Evolutionary conservation across 2,888 invertebrate species (phyloP), one percentile per base, ranked within the genome.

Genomic region (Cinara cedri): DNA sequence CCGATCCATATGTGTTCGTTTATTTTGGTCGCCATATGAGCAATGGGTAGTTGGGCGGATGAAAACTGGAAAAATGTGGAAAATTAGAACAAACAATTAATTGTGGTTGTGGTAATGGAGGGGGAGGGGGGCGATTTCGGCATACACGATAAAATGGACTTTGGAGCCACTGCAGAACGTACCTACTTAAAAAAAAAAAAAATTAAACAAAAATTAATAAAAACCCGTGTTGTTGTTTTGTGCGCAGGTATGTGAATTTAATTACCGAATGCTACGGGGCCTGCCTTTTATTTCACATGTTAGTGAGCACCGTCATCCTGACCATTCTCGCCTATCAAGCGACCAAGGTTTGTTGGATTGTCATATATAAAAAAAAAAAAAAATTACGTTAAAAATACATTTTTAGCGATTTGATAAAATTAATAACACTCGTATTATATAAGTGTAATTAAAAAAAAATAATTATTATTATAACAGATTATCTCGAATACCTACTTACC

Each of bases 281-380:
- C n/a, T 93, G 93, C 55, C 87, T 95, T 21, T 86, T 95, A 66
- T 88, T 94, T 80, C 94, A 94, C 86, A 94, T 95, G 94, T 87
- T 94, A 85, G 91, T 92, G 26, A 91, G 94, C 0, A 94, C 94
- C 2, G 93, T 95, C 82, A 93, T 91, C 57, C 87, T 95, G 49
- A 95, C 94, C 19, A 88, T 94, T 51, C 87, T 94, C 82, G 94
- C 94, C 19, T 95, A 94, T 84, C 94, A 94, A 86, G 94, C 94
- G 6, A 94, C 94, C 1, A 93, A 93, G 89, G 92, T 91, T 86
- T 83, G 51, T 65, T 8, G 6, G 24, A 11, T n/a, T 72, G 24
- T 63, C 8, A 42, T 21, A 24, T 63, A 11, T 21, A 42, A 63
- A 34, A 34, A 34, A 34, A 34, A 34, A 4, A 34, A 34, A 4